Evolutionary conservation across 2,797 vertebrate genomes (phyloP).

Genomic region (Pseudomugil gertrudae): DNA sequence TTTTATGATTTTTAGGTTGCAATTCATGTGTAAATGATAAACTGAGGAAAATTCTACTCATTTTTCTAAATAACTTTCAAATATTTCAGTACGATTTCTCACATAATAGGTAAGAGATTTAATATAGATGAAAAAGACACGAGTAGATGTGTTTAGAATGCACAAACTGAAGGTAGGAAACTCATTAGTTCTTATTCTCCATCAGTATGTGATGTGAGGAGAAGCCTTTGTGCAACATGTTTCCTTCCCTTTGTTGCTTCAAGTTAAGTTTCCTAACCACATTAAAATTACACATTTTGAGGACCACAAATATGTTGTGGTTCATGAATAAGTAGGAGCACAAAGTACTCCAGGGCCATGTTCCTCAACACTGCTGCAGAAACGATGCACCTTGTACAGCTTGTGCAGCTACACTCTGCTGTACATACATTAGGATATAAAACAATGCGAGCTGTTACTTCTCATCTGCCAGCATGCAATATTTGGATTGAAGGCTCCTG

Average conservation of each 20-base stretch:
- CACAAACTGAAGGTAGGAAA: too few relatives aligned
- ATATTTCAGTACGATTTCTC: not conserved
- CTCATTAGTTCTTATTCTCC: too few relatives aligned
- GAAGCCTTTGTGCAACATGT: not conserved
- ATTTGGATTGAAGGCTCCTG: conserved; percentile 1
- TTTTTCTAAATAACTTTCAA: too few relatives aligned
- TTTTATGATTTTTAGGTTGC: too few relatives aligned
- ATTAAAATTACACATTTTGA: not conserved
- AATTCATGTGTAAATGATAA: too few relatives aligned
- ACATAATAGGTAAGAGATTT: not conserved
- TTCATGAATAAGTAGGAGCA: not conserved
- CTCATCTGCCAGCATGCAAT: not conserved
- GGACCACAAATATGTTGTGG: not conserved
- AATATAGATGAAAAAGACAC: not conserved
- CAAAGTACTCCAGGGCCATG: not conserved
- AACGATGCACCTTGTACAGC: not conserved
- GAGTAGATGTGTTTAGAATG: not conserved
- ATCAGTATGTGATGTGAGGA: too few relatives aligned
- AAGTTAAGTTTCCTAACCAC: not conserved
- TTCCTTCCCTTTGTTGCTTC: not conserved
- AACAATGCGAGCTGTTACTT: not conserved
- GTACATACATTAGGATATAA: not conserved
- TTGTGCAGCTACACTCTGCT: not conserved
- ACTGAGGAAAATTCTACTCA: too few relatives aligned
- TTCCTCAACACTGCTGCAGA: not conserved